These are phyloP conservation scores for Ciona savignyi DNA, from an alignment of 23 tunicate genomes.

Conservation along the genomic window DNA sequence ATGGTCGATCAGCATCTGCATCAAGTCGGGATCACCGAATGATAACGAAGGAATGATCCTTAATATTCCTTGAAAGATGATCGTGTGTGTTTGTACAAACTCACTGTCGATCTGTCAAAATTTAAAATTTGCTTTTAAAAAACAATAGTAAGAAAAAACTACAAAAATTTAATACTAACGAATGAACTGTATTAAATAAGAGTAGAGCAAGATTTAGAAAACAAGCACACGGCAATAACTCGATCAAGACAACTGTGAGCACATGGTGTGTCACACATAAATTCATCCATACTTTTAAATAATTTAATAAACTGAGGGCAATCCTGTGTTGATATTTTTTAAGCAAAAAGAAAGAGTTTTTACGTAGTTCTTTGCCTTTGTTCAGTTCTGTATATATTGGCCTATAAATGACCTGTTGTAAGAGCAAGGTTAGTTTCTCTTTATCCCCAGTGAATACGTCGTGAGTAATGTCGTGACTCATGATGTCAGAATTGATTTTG, in stretches of 20 bases:
- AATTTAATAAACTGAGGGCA: no score
- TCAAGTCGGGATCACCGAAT: constrained; percentile 87
- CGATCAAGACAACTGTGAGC: no score
- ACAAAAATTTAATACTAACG: neutral
- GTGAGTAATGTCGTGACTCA: neutral
- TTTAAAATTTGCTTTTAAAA: no score
- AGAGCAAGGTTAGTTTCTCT: constrained; percentile 62
- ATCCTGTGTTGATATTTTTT: no score
- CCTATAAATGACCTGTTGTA: constrained; percentile 69
- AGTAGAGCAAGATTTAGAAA: neutral
- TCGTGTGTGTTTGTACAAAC: constrained; percentile 81
- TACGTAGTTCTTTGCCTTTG: no score
- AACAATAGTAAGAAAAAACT: neutral
- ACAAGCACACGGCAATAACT: no score
- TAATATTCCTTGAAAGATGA: constrained; percentile 66
- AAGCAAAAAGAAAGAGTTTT: neutral
- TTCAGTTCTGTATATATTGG: no score
- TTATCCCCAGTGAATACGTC: constrained; percentile 75
- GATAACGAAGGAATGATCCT: constrained; percentile 90
- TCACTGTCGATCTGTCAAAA: constrained; percentile 78
- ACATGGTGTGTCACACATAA: no score
- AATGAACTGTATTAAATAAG: neutral
- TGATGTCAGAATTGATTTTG: constrained; percentile 29
- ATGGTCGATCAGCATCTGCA: constrained; percentile 90
- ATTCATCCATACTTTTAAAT: no score